phyloP scores from a whole-genome alignment of 1,140 invertebrate species.

The Melitaea cinxia region DNA sequence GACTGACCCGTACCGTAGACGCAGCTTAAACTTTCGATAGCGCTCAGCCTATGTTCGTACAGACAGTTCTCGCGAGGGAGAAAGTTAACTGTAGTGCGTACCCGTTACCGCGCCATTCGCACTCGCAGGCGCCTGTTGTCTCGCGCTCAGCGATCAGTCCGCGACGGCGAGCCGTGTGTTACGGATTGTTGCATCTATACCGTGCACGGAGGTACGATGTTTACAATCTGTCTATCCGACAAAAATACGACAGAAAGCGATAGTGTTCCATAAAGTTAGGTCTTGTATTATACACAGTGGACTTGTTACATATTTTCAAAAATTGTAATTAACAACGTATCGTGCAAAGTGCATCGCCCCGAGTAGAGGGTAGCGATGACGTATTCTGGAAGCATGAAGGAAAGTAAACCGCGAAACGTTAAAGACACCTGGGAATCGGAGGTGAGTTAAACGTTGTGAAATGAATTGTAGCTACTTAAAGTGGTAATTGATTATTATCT shows the following conservation, averaged over 20 bases:
- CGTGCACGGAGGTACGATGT: constrained; percentile 48
- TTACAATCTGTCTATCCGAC: constrained; percentile 48
- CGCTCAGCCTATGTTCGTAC: constrained; percentile 59
- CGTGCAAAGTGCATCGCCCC: constrained; percentile 59
- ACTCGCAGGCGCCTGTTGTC: constrained; percentile 33
- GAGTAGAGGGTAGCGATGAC: constrained; percentile 62
- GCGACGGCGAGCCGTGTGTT: constrained; percentile 35
- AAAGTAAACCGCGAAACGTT: constrained; percentile 62
- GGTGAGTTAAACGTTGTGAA: constrained; percentile 48
- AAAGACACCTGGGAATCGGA: constrained; percentile 76
- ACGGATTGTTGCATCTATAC: neutral
- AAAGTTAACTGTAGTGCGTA: constrained; percentile 79
- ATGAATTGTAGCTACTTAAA: neutral
- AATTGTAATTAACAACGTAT: constrained; percentile 1
- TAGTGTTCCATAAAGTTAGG: constrained; percentile 51
- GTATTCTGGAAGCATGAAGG: constrained; percentile 74
- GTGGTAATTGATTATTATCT: constrained; percentile 49
- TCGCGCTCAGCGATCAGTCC: constrained; percentile 34
- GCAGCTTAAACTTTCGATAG: constrained; percentile 72
- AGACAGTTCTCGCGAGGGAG: constrained; percentile 51
- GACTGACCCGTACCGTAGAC: constrained; percentile 65
- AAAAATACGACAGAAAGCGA: constrained; percentile 64
- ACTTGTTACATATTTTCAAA: constrained; percentile 15
- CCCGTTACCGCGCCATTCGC: constrained; percentile 61
- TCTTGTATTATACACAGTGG: constrained; percentile 43